Conservation (phyloP, 2,888 invertebrate species). For the Tubulanus polymorphus region DNA sequence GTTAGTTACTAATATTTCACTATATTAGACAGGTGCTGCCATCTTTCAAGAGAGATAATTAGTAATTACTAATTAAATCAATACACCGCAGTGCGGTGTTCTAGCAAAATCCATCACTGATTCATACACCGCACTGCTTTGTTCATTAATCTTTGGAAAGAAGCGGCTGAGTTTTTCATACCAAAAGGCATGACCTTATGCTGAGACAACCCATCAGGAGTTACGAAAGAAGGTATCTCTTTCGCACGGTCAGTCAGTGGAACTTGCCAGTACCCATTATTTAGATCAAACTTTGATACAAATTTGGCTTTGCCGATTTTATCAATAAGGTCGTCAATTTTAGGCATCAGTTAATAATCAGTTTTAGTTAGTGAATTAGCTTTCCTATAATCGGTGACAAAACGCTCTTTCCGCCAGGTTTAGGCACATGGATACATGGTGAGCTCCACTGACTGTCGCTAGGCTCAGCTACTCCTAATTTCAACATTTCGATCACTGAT, state of each 20-base stretch:
- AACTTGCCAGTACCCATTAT: slow-evolving; percentile 20
- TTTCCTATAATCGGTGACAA: slow-evolving; percentile 25
- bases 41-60: too few relatives aligned
- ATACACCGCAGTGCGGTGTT: too few relatives aligned
- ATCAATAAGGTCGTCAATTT: slow-evolving; percentile 27
- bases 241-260: slow-evolving; percentile 12
- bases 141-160: too few relatives aligned
- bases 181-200: slow-evolving; percentile 16
- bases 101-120: too few relatives aligned
- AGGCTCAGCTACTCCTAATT: slow-evolving; percentile 25
- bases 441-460: slow-evolving; percentile 25
- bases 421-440: slow-evolving; percentile 14
- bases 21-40: too few relatives aligned
- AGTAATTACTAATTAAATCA: too few relatives aligned
- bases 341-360: slow-evolving; percentile 24
- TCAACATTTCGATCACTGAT: slow-evolving; percentile 19
- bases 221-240: slow-evolving; percentile 14
- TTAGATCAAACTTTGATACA: slow-evolving; percentile 24
- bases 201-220: slow-evolving; percentile 9
- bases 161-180: too few relatives aligned
- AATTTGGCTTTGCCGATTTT: slow-evolving; percentile 22
- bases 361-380: slow-evolving; percentile 24
- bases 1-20: too few relatives aligned
- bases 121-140: too few relatives aligned
- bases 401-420: slow-evolving; percentile 6